Base-by-base conservation (phyloP, 2,797 vertebrate species). In the Glossophaga mutica region DNA sequence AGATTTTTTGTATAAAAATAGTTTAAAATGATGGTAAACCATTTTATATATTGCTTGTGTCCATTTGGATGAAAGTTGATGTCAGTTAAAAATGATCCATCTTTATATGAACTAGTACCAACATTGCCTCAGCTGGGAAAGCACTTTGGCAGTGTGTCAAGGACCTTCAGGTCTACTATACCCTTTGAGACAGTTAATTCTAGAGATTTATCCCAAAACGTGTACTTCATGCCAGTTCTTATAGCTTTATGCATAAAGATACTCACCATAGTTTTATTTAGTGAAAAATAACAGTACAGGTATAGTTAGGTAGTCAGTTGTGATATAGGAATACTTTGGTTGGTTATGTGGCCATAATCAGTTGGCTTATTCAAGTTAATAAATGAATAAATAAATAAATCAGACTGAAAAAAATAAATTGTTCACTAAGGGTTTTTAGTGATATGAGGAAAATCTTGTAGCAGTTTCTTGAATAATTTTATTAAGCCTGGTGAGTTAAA, bases 401-500 rank as follows among this genome's bases (percentile, higher is more conserved):
- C 48, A 77, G 32, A 77, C 74, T 34, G 32, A 77, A 52, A 77
- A 68, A 68, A 67, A 73, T 67, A 92, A 87, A 59, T 77, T 78
- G 24, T 96, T 94, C 81, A 34, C 29, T 71, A 79, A 87, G 14
- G 24, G 10, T 48, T 84, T 97, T 94, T 88, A 82, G 37, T 96
- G 85, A 79, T 71, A 65, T 16, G 32, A 90, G 39, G 81, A 77
- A 87, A 92, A 37, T 87, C 21, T 93, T 92, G 14, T 14, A 46
- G 32, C n/a, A 1, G 1, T 85, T 83, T 39, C 34, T 91, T 90
- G 88, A 83, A 67, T 94, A 82, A 93, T 97, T 96, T 71, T 86
- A 29, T 84, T 87, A 81, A 88, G 9, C n/a, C 24, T 71, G 57
- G 16, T 74, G 7, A 84, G 6, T 79, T 94, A 39, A 82, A 81